Percentiles rank a stretch among this genome's conserved stretches.
phyloP scores from a whole-genome alignment of 1,140 invertebrate genomes.

The Macrostomum lignano region DNA sequence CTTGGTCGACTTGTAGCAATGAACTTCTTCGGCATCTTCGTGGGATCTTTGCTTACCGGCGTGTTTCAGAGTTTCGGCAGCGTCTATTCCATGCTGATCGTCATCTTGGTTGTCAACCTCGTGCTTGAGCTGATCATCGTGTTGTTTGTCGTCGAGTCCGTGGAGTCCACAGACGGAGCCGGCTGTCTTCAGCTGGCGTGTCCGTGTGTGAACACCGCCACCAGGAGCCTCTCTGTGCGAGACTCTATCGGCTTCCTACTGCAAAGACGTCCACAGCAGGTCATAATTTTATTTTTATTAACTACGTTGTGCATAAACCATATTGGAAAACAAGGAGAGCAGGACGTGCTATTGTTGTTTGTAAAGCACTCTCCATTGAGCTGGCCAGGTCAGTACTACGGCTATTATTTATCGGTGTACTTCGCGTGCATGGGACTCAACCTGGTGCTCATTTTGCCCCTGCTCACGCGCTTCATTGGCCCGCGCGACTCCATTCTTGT shows the following conservation, averaged over 20 bases:
- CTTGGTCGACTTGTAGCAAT: slow-evolving; percentile 20
- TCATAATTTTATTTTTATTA: no score
- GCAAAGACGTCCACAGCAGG: no score
- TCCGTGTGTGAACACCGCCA: no score
- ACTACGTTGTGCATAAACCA: slow-evolving; percentile 12
- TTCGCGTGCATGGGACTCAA: slow-evolving; percentile 17
- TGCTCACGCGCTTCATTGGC: slow-evolving; percentile 13
- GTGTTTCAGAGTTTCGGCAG: slow-evolving; percentile 12
- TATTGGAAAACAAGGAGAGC: slow-evolving; percentile 19
- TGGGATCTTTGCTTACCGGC: slow-evolving; percentile 17
- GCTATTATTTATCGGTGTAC: slow-evolving; percentile 20
- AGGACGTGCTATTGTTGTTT: slow-evolving; percentile 19
- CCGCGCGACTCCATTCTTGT: slow-evolving; percentile 14
- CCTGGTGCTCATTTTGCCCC: slow-evolving; percentile 15
- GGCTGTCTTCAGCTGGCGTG: no score
- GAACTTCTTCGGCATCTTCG: slow-evolving; percentile 23
- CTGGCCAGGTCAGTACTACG: slow-evolving; percentile 21
- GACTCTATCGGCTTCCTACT: slow-evolving; percentile 8
- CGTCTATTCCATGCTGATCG: slow-evolving; percentile 12
- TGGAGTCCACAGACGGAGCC: not conserved
- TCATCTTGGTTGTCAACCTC: slow-evolving; percentile 12
- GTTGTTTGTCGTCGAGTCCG: slow-evolving; percentile 1
- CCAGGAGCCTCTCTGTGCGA: not conserved
- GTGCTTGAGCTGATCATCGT: slow-evolving; percentile 11
- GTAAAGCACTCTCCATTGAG: slow-evolving; percentile 14